These are phyloP conservation scores for Colinus virginianus DNA, from an alignment of 2,113 vertebrate genomes.

Conservation along the genomic window DNA sequence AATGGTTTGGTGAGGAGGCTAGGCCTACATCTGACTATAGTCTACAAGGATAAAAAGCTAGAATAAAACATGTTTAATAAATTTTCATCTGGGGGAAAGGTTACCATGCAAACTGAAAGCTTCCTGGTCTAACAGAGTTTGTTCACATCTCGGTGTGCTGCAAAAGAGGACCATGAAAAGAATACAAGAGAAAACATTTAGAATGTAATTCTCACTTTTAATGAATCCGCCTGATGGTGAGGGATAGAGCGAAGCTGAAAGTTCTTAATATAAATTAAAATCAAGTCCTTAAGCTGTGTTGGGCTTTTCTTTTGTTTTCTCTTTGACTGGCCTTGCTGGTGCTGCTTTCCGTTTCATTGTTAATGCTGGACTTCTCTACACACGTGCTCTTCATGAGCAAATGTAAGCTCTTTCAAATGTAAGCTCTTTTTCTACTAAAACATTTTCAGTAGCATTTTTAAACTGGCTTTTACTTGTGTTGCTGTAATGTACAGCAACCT, in stretches of 20 bases:
- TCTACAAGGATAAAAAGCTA: background rate
- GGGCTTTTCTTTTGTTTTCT: background rate
- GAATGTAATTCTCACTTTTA: background rate
- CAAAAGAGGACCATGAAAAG: background rate
- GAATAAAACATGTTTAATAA: background rate
- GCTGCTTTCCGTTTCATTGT: background rate
- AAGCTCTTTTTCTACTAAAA: background rate
- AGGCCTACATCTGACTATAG: background rate
- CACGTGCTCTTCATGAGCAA: background rate
- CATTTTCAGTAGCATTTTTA: background rate
- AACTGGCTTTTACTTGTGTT: background rate
- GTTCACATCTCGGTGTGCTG: background rate
- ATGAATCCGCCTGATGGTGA: background rate
- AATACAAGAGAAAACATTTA: background rate
- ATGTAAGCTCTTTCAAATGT: background rate
- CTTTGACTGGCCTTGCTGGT: background rate
- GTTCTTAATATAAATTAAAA: background rate
- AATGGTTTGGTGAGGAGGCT: constrained; percentile 13
- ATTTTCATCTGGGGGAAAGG: background rate
- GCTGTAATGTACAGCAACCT: background rate
- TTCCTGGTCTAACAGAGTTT: background rate
- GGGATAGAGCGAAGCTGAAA: background rate
- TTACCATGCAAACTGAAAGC: background rate
- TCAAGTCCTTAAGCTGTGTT: background rate
- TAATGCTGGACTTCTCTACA: background rate